Base-by-base conservation (phyloP, 2,888 invertebrate species). In the Aphidius colemani region DNA sequence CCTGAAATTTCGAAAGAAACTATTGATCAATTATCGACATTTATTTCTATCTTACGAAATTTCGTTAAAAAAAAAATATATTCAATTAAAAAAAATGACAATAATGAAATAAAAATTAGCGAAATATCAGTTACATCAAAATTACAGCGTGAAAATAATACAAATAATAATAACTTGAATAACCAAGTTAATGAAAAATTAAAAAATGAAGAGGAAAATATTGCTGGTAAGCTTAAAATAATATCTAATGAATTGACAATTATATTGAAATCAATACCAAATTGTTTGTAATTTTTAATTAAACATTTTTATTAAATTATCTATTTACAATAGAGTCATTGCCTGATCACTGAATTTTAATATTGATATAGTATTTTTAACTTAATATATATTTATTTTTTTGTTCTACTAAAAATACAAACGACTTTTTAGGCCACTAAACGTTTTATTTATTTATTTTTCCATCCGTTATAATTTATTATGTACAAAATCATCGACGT, bases 301-400 rank as follows among this genome's bases (percentile, higher is more conserved):
- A 72, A 71, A 71, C 67, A 70, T 70, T 68, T 80, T 81, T 79
- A 80, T 81, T 80, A 76, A 80, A 81, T 80, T 78, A 78, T 77
- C 78, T 76, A 78, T 77, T 72, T 80, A 79, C 79, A 80, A 30
- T 30, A 30, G 30, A 71, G 67, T 75, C 70, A 72, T 77, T 71
- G 70, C 73, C 72, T 73, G 71, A 71, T 74, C 73, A 72, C 72
- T 73, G 74, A 71, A 75, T 75, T 59, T 65, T 46, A 61, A 65
- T 60, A 67, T 66, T 64, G 67, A 75, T 30, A 30, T 5, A 30
- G 30, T 30, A 30, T 30, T 30, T 30, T 30, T 5, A 30, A 30
- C 30, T 73, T 71, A 73, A 67, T 71, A 62, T 70, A 70, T 71
- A 74, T 71, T 69, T 73, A 73, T 70, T 13, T 71, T 72, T 53